Conservation (phyloP, 2,888 invertebrate genomes). For the Diploptera punctata region DNA sequence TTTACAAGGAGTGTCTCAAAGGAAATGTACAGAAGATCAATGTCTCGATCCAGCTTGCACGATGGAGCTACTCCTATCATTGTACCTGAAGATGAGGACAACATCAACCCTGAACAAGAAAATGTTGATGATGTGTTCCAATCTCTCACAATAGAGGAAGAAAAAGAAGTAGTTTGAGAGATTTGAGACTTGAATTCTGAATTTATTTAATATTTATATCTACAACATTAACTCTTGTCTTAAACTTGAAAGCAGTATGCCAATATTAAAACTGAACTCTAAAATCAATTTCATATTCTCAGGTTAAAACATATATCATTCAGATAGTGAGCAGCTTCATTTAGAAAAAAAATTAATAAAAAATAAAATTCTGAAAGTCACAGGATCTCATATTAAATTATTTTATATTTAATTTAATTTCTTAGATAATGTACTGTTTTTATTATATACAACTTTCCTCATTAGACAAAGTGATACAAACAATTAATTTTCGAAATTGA, state of each 20-base stretch:
- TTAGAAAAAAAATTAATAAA: not conserved
- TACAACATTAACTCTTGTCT: not conserved
- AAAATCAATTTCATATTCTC: not conserved
- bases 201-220: not conserved
- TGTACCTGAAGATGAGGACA: conserved; percentile 45
- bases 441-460: no score
- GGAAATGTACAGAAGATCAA: conserved; percentile 54
- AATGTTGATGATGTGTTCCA: conserved; percentile 39
- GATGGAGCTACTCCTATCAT: conserved; percentile 46
- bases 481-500: no score
- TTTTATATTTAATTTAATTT: not conserved
- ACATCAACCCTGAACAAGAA: conserved; percentile 28
- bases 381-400: not conserved
- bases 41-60: conserved; percentile 43
- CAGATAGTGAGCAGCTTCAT: not conserved
- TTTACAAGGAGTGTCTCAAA: conserved; percentile 64
- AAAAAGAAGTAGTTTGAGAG: conserved; percentile 42
- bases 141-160: conserved; percentile 33
- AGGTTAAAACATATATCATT: not conserved
- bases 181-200: no score
- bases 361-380: not conserved
- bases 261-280: not conserved
- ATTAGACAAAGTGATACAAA: no score
- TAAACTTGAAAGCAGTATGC: not conserved
- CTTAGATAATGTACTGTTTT: no score